Conservation (phyloP, 2,888 invertebrate genomes). For the Andrena haemorrhoa region DNA sequence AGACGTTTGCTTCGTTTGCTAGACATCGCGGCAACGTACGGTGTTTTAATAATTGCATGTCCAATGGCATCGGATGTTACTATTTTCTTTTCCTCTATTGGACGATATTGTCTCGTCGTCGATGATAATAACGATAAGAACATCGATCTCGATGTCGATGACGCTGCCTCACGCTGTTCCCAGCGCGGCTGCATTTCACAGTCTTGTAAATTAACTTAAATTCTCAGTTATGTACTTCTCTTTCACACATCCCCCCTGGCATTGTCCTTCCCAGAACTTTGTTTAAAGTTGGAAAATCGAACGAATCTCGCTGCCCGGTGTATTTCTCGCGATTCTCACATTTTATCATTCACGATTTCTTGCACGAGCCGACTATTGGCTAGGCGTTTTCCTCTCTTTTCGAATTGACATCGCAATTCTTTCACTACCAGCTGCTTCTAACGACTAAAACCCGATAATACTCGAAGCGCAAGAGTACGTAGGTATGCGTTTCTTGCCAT, state of each 20-base stretch:
- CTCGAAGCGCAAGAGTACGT: neutral
- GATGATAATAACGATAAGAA: neutral
- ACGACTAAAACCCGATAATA: neutral
- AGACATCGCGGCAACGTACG: neutral
- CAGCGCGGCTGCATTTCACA: slow-evolving; percentile 22
- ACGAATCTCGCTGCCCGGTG: neutral
- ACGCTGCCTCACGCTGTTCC: neutral
- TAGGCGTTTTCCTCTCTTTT: too few species aligned
- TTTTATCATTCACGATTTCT: neutral
- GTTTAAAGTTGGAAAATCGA: neutral
- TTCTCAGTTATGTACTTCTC: neutral
- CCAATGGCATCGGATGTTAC: neutral
- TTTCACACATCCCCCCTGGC: neutral
- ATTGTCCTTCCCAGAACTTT: too few species aligned
- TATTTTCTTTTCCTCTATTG: neutral
- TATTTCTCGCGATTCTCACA: neutral
- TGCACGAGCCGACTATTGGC: too few species aligned
- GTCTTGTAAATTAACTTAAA: neutral
- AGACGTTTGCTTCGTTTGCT: neutral
- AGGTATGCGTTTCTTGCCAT: neutral
- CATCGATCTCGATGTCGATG: slow-evolving; percentile 20
- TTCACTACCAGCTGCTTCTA: neutral
- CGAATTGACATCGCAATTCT: neutral
- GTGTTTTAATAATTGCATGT: neutral
- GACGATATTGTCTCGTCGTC: neutral